Percentiles rank a stretch among this genome's conserved stretches.
These are phyloP conservation scores for Ichneumon xanthorius DNA, from an alignment of 2,888 invertebrate species.

Conservation along the genomic window DNA sequence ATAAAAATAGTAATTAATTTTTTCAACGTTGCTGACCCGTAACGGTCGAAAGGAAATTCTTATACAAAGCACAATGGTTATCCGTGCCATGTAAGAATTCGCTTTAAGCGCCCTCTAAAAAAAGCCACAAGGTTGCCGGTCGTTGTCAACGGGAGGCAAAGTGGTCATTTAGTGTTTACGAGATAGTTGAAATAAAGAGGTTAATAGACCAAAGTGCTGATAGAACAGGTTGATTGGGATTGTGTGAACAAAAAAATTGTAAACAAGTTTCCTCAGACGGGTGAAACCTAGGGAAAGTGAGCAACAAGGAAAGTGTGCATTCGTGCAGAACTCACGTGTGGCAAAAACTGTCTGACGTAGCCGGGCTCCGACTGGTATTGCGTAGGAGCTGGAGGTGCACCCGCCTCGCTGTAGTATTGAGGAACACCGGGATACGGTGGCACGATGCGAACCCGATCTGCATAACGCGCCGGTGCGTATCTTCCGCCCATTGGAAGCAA, in stretches of 20 bases:
- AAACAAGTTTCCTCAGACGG: background rate
- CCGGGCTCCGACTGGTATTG: background rate
- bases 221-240: background rate
- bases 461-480: background rate
- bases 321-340: background rate
- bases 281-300: background rate
- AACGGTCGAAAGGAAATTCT: no score
- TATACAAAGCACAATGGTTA: no score
- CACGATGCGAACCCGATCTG: background rate
- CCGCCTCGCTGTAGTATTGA: background rate
- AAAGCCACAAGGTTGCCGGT: no score
- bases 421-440: background rate
- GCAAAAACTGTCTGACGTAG: slow-evolving; percentile 6
- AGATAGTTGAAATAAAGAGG: background rate
- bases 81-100: no score
- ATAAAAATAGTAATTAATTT: no score
- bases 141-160: no score
- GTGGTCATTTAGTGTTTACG: no score
- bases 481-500: background rate
- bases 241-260: background rate
- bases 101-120: no score
- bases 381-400: background rate
- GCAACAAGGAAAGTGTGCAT: background rate
- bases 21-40: no score
- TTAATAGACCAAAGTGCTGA: background rate